Conservation (phyloP, 2,888 invertebrate genomes). For the Pherbina coryleti region DNA sequence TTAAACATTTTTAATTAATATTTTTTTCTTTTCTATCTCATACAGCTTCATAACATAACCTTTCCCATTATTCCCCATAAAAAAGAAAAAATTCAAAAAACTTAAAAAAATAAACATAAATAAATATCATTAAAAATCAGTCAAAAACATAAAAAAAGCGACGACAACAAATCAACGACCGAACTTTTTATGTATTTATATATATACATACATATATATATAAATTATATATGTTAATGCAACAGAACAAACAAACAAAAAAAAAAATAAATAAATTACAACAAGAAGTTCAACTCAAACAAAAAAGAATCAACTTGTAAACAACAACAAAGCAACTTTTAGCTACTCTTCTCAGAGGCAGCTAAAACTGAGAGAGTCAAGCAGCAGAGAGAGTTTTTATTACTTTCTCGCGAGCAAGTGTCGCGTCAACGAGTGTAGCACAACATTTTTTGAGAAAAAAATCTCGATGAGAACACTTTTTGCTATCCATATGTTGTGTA, state of each 20-base stretch:
- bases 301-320: slow-evolving; percentile 21
- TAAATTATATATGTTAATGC: slow-evolving; percentile 14
- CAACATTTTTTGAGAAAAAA: background rate
- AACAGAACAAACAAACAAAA: too few species aligned
- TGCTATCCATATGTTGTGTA: slow-evolving; percentile 17
- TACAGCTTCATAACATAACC: slow-evolving; percentile 30
- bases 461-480: background rate
- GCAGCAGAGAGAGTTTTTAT: background rate
- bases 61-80: slow-evolving; percentile 29
- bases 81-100: slow-evolving; percentile 25
- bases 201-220: background rate
- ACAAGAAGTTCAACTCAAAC: slow-evolving; percentile 18
- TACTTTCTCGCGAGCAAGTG: too few species aligned
- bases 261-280: slow-evolving; percentile 30
- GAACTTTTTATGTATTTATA: slow-evolving; percentile 15
- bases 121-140: slow-evolving; percentile 26
- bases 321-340: slow-evolving; percentile 16
- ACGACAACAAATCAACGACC: slow-evolving; percentile 18
- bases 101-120: slow-evolving; percentile 5
- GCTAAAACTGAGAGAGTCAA: too few species aligned
- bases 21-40: slow-evolving; percentile 12
- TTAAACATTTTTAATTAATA: background rate
- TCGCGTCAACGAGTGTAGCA: background rate
- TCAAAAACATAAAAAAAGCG: slow-evolving; percentile 13
- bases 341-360: background rate